These are phyloP conservation scores for Mercenaria mercenaria DNA, from an alignment of 1,140 invertebrate species.

Conservation along the genomic window DNA sequence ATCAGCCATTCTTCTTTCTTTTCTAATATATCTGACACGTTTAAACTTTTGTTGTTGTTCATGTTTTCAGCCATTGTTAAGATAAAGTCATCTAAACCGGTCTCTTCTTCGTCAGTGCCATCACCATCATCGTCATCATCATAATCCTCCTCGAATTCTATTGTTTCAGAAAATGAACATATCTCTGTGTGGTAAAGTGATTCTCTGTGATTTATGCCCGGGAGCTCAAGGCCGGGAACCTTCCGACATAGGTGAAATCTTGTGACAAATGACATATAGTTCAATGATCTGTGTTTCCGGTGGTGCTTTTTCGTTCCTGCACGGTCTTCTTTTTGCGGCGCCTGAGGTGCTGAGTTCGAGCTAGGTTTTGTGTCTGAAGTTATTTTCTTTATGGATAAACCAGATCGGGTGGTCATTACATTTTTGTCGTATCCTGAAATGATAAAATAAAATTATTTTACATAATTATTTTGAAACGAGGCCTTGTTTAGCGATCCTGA, in stretches of 20 bases:
- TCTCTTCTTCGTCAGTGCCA: neutral
- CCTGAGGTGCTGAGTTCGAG: neutral
- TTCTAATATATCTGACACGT: neutral
- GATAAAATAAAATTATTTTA: neutral
- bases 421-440: slow-evolving; percentile 76
- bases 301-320: neutral
- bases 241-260: slow-evolving; percentile 65
- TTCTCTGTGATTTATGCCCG: slow-evolving; percentile 64
- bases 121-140: slow-evolving; percentile 40
- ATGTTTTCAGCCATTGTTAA: slow-evolving; percentile 16
- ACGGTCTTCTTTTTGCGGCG: neutral
- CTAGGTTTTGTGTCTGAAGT: slow-evolving; percentile 17
- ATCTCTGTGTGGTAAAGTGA: slow-evolving; percentile 45
- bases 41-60: slow-evolving; percentile 19
- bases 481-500: too few relatives aligned
- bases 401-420: slow-evolving; percentile 79
- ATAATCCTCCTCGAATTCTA: slow-evolving; percentile 44
- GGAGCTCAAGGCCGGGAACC: slow-evolving; percentile 50
- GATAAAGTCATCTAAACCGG: slow-evolving; percentile 6
- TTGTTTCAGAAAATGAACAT: slow-evolving; percentile 17
- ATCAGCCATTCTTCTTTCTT: neutral
- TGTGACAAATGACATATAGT: slow-evolving; percentile 78
- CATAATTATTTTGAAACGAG: neutral
- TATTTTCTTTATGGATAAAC: slow-evolving; percentile 74
- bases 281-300: slow-evolving; percentile 68